Percentiles rank a stretch among this genome's conserved stretches.
Conservation (phyloP, 2,797 vertebrate genomes). For the Falco peregrinus region DNA sequence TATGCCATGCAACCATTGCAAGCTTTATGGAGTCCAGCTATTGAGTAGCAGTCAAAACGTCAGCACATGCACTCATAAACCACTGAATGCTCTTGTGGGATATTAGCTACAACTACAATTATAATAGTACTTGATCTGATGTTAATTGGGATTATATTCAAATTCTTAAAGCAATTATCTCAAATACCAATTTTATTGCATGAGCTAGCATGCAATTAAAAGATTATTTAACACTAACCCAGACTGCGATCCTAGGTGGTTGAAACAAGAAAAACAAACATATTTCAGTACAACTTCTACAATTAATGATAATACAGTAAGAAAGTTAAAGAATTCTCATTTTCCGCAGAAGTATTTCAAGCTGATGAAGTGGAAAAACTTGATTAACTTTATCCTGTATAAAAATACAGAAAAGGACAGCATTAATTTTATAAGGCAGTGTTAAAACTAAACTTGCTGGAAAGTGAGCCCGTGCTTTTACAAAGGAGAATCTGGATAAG, state of each 20-base stretch:
- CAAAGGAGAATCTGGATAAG: background rate
- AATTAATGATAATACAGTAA: background rate
- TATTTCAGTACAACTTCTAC: background rate
- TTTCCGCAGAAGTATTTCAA: background rate
- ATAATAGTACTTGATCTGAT: background rate
- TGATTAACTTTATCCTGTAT: background rate
- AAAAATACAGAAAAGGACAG: background rate
- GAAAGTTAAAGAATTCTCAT: background rate
- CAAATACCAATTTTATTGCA: background rate
- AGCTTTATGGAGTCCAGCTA: background rate
- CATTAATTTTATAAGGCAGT: background rate
- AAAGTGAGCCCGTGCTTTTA: background rate
- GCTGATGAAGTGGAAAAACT: background rate
- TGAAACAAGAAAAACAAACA: background rate
- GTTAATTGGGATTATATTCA: background rate
- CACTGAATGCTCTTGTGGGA: background rate
- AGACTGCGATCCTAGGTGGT: background rate
- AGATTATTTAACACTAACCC: background rate
- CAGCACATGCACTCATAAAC: background rate
- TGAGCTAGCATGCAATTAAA: background rate
- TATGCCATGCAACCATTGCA: background rate
- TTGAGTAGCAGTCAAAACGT: background rate
- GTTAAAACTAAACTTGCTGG: background rate
- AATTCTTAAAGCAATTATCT: background rate
- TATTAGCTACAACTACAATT: background rate